Evolutionary conservation across 2,888 invertebrate species (phyloP).

Genomic region (Napeogenes inachia): DNA sequence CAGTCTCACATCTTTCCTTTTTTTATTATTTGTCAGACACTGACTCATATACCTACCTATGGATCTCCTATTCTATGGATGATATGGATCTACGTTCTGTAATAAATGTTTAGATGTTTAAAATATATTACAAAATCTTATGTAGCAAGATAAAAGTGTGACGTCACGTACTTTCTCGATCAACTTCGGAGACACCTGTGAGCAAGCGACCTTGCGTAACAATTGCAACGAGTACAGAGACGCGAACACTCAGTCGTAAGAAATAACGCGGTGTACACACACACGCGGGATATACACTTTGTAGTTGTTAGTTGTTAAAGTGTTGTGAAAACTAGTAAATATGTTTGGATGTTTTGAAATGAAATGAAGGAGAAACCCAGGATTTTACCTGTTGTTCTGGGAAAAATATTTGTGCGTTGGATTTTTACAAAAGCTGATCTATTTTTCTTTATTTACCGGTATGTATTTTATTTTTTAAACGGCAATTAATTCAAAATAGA

Average conservation of each 20-base stretch:
- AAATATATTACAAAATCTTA: slow-evolving; percentile 10
- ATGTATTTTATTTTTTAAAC: slow-evolving; percentile 45
- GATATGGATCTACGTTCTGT: neutral
- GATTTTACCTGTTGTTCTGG: slow-evolving; percentile 66
- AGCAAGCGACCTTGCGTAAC: slow-evolving; percentile 52
- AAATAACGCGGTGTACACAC: too few relatives aligned
- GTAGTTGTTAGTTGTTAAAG: slow-evolving; percentile 18
- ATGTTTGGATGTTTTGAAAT: slow-evolving; percentile 34
- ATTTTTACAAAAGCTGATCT: slow-evolving; percentile 79
- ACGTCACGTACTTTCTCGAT: slow-evolving; percentile 57
- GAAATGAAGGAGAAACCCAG: slow-evolving; percentile 65
- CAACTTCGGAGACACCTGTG: slow-evolving; percentile 47
- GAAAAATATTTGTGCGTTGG: slow-evolving; percentile 79
- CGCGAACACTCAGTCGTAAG: slow-evolving; percentile 32
- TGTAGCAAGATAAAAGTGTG: slow-evolving; percentile 39
- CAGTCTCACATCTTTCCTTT: too few relatives aligned
- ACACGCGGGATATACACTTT: too few relatives aligned
- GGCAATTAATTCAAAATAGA: neutral
- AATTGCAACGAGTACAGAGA: slow-evolving; percentile 55
- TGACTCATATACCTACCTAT: too few relatives aligned
- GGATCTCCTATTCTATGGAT: too few relatives aligned
- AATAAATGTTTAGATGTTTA: too few relatives aligned
- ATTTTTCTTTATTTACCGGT: slow-evolving; percentile 80
- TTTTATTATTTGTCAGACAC: too few relatives aligned
- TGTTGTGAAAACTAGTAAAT: slow-evolving; percentile 29